A percentile compares a stretch with the other conserved stretches of the same genome.
phyloP scores from a whole-genome alignment of 2,888 invertebrate genomes.

The Apoda limacodes region DNA sequence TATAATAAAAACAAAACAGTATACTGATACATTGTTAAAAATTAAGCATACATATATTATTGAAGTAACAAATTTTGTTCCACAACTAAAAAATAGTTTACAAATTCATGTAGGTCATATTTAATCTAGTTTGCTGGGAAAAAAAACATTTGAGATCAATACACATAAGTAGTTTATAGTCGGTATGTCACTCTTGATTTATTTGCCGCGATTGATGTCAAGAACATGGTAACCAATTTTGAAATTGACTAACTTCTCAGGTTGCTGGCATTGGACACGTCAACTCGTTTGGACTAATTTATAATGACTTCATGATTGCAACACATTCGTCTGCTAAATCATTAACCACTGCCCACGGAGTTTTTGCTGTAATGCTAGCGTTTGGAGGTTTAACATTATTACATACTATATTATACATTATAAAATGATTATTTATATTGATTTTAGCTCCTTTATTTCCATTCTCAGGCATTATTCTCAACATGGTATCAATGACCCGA shows the following conservation, averaged over 20 bases:
- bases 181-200: not conserved
- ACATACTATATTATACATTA: too few species aligned
- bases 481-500: constrained; percentile 60
- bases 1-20: too few species aligned
- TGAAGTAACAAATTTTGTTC: too few species aligned
- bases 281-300: constrained; percentile 71
- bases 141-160: too few species aligned
- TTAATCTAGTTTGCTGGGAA: too few species aligned
- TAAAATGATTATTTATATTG: not conserved
- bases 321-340: constrained; percentile 52
- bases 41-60: too few species aligned
- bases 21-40: too few species aligned
- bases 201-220: not conserved
- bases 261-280: constrained; percentile 71
- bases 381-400: too few species aligned
- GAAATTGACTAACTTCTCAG: constrained; percentile 39
- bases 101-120: too few species aligned
- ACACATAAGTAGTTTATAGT: too few species aligned
- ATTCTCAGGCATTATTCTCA: constrained; percentile 70
- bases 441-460: constrained; percentile 5
- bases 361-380: constrained; percentile 55
- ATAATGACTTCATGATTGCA: constrained; percentile 51
- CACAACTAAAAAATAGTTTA: too few species aligned
- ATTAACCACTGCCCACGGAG: constrained; percentile 52
- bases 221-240: not conserved